Percentiles rank a stretch among this genome's conserved stretches.
phyloP scores from a whole-genome alignment of 1,140 invertebrate species.

The Penaeus indicus region DNA sequence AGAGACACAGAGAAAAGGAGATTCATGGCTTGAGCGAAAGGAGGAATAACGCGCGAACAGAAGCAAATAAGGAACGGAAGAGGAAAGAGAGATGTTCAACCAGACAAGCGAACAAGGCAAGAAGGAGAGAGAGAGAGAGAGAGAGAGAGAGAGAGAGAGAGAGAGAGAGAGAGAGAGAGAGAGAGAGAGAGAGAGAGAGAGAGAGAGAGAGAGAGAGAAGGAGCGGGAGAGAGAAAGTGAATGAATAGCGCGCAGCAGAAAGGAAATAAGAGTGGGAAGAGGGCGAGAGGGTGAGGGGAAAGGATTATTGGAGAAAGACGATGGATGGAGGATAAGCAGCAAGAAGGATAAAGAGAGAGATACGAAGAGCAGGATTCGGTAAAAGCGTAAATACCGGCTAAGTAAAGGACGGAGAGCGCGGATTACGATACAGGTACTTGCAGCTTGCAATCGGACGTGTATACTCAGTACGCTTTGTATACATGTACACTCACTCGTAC shows the following conservation, averaged over 20 bases:
- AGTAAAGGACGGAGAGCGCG: too few species aligned
- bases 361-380: too few species aligned
- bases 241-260: background rate
- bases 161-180: slow-evolving; percentile 31
- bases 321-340: too few species aligned
- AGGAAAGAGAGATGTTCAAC: background rate
- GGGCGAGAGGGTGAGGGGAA: too few species aligned
- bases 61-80: background rate
- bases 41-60: background rate
- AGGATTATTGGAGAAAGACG: too few species aligned
- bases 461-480: too few species aligned
- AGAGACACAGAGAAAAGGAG: background rate
- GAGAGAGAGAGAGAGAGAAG: slow-evolving; percentile 14
- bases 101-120: background rate
- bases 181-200: slow-evolving; percentile 8
- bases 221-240: slow-evolving; percentile 23
- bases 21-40: background rate
- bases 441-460: too few species aligned
- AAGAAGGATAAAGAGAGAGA: too few species aligned
- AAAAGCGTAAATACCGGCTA: too few species aligned
- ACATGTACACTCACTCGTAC: too few species aligned
- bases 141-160: slow-evolving; percentile 23
- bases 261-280: too few species aligned
- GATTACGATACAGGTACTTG: too few species aligned
- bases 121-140: background rate